These are phyloP conservation scores for Triplophysa siluroides DNA, from an alignment of 2,113 vertebrate genomes.

Conservation along the genomic window DNA sequence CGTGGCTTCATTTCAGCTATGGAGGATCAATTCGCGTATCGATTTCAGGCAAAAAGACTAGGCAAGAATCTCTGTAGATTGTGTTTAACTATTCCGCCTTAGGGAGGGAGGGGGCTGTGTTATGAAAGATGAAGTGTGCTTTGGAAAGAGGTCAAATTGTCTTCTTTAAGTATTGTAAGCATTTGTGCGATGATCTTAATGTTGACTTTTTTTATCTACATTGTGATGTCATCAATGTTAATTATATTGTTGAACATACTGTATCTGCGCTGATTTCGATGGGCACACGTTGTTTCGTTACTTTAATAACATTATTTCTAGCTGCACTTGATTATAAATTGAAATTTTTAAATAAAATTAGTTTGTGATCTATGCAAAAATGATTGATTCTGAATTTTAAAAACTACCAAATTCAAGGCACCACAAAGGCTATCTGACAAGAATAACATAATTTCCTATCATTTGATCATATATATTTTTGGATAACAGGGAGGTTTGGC, in stretches of 20 bases:
- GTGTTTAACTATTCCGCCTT: constrained; percentile 57
- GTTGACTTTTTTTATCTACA: constrained; percentile 35
- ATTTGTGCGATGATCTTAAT: no score
- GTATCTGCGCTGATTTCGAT: neutral
- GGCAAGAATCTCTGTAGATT: constrained; percentile 52
- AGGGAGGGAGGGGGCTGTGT: constrained; percentile 46
- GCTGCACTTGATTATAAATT: neutral
- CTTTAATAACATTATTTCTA: neutral
- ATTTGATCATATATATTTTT: constrained; percentile 38
- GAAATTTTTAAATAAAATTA: neutral
- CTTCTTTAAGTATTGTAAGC: constrained; percentile 40
- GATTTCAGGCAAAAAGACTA: constrained; percentile 55
- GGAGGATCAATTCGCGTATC: constrained; percentile 61
- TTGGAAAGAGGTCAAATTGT: constrained; percentile 41
- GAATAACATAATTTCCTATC: constrained; percentile 16
- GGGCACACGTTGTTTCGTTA: neutral
- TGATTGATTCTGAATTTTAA: no score
- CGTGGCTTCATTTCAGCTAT: constrained; percentile 53
- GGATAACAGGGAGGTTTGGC: constrained; percentile 39
- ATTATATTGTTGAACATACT: neutral
- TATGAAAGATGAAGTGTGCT: constrained; percentile 52
- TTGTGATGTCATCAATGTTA: constrained; percentile 15
- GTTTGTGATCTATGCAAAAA: no score
- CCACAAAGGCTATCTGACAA: no score
- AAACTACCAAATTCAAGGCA: no score